A percentile compares a stretch with the other conserved stretches of the same genome.
Evolutionary conservation across 2,888 invertebrate species (phyloP).

Genomic region (Pristionchus fissidentatus): DNA sequence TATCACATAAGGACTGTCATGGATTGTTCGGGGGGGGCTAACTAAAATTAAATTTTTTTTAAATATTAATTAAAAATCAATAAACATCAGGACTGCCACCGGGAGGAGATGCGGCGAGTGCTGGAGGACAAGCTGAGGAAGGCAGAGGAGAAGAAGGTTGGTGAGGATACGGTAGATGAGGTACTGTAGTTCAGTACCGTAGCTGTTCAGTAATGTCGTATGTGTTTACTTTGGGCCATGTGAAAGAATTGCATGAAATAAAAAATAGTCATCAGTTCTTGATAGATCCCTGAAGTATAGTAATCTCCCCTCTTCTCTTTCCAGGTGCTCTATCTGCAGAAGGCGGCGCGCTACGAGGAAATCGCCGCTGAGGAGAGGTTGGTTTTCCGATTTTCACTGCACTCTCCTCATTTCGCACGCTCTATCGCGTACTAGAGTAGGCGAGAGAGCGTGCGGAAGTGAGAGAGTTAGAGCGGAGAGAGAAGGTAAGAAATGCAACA

Average conservation of each 20-base stretch:
- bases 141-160: neutral
- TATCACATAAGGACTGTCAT: too few species aligned
- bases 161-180: neutral
- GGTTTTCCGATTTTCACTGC: neutral
- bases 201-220: too few species aligned
- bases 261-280: too few species aligned
- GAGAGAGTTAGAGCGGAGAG: neutral
- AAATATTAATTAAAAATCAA: neutral
- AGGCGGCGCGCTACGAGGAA: slow-evolving; percentile 27
- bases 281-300: too few species aligned
- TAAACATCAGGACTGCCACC: neutral
- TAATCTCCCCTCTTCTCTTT: too few species aligned
- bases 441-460: neutral
- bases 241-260: too few species aligned
- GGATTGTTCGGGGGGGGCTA: too few species aligned
- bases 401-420: neutral
- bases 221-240: too few species aligned
- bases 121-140: slow-evolving; percentile 29
- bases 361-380: slow-evolving; percentile 30
- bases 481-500: neutral
- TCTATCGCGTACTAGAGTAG: neutral
- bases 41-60: neutral
- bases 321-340: slow-evolving; percentile 8
- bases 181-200: too few species aligned
- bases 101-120: slow-evolving; percentile 7